These are phyloP conservation scores for Caenorhabditis doughertyi DNA, from an alignment of 2,888 invertebrate genomes.

Conservation along the genomic window DNA sequence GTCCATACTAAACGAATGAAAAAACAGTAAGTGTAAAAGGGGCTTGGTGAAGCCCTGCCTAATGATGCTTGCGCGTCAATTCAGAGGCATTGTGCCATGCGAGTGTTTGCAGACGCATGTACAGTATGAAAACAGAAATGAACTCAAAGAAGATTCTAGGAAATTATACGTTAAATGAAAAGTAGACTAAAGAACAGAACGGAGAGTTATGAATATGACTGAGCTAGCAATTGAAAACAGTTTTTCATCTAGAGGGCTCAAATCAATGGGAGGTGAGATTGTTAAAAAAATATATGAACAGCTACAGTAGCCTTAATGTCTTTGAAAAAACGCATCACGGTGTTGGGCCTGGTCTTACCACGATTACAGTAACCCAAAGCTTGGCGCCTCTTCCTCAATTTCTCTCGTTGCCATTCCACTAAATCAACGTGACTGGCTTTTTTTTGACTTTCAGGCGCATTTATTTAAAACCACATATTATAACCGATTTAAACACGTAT, in stretches of 20 bases:
- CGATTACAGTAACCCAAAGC: slow-evolving; percentile 10
- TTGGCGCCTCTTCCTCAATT: neutral
- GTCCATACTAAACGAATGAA: slow-evolving; percentile 41
- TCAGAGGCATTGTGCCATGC: neutral
- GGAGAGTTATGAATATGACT: no score
- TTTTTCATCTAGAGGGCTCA: no score
- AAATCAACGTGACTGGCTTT: neutral
- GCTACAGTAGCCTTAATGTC: slow-evolving; percentile 31
- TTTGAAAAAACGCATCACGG: slow-evolving; percentile 18
- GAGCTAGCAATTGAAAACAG: no score
- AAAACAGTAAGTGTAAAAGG: neutral
- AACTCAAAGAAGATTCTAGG: no score
- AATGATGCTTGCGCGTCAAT: slow-evolving; percentile 24
- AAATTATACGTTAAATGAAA: no score
- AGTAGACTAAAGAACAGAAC: no score
- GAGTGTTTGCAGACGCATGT: slow-evolving; percentile 28
- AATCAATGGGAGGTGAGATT: no score
- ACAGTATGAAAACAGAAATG: slow-evolving; percentile 20
- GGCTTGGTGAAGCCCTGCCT: neutral
- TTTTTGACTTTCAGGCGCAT: no score
- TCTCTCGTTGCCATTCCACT: neutral
- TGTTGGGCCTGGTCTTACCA: slow-evolving; percentile 9
- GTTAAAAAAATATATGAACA: neutral
- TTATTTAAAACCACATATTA: no score
- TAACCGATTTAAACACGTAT: no score